Evolutionary conservation across 2,888 invertebrate species (phyloP).

Genomic region (Amphimallon solstitiale): DNA sequence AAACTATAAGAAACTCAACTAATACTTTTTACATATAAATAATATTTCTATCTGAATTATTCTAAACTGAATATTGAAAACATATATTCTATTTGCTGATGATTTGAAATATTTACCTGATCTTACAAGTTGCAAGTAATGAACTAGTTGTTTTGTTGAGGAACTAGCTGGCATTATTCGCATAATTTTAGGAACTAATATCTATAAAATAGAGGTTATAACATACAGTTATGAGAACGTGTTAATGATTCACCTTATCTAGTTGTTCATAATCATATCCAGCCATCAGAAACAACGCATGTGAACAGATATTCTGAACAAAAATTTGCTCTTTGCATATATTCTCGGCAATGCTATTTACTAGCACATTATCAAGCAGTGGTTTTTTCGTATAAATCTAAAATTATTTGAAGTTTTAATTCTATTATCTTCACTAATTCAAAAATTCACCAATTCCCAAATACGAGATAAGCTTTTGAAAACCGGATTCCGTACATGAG

Average conservation of each 20-base stretch:
- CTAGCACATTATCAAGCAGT: slow-evolving; percentile 5
- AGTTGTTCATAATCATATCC: slow-evolving; percentile 70
- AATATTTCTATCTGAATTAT: no score
- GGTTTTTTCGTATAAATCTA: slow-evolving; percentile 6
- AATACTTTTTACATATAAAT: no score
- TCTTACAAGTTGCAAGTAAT: slow-evolving; percentile 27
- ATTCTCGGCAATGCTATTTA: slow-evolving; percentile 60
- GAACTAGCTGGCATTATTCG: slow-evolving; percentile 19
- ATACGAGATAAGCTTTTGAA: slow-evolving; percentile 37
- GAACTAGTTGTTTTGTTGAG: slow-evolving; percentile 21
- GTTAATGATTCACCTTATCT: slow-evolving; percentile 61
- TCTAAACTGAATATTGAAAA: no score
- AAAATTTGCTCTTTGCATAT: slow-evolving; percentile 68
- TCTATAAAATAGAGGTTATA: slow-evolving; percentile 2
- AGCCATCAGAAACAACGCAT: slow-evolving; percentile 72
- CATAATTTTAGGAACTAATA: slow-evolving; percentile 17
- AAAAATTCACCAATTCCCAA: slow-evolving; percentile 6
- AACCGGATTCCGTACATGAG: slow-evolving; percentile 63
- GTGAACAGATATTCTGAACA: slow-evolving; percentile 71
- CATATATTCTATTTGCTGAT: no score
- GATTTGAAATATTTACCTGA: slow-evolving; percentile 32
- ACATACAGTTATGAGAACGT: background rate
- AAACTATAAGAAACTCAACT: no score
- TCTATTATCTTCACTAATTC: background rate
- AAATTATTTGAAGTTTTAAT: background rate